Conservation (phyloP, 2,797 vertebrate genomes). For the Myotis vivesi region DNA sequence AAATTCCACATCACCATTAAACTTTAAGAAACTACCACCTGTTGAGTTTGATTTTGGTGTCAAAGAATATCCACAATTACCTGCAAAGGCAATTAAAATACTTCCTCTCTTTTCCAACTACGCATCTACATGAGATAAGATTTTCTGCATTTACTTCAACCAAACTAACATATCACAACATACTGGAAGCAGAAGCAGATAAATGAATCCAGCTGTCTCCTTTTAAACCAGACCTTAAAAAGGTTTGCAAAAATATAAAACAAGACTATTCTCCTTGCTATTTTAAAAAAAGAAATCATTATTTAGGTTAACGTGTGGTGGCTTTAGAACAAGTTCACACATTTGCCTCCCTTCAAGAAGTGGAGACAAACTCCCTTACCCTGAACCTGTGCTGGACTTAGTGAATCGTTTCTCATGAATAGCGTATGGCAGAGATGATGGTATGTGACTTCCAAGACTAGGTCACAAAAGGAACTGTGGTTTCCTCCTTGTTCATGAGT, state of each 20-base stretch:
- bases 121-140: neutral
- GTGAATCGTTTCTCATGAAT: neutral
- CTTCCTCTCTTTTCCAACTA: slow-evolving; percentile 6
- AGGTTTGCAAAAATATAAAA: slow-evolving; percentile 15
- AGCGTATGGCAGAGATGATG: neutral
- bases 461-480: neutral
- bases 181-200: slow-evolving; percentile 1
- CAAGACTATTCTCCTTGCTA: neutral
- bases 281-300: no score
- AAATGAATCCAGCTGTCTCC: neutral
- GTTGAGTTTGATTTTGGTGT: neutral
- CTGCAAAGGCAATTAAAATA: slow-evolving; percentile 49
- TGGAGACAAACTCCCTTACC: neutral
- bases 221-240: slow-evolving; percentile 12
- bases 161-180: slow-evolving; percentile 47
- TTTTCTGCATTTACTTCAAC: slow-evolving; percentile 16
- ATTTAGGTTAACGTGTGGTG: neutral
- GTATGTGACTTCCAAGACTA: neutral
- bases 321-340: neutral
- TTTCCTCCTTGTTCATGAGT: neutral
- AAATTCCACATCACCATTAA: neutral
- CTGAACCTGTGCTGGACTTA: neutral
- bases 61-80: slow-evolving; percentile 7
- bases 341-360: neutral
- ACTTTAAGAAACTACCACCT: slow-evolving; percentile 7